A percentile compares a stretch with the other conserved stretches of the same genome.
These are phyloP conservation scores for Oedothorax gibbosus DNA, from an alignment of 1,140 invertebrate species.

Conservation along the genomic window DNA sequence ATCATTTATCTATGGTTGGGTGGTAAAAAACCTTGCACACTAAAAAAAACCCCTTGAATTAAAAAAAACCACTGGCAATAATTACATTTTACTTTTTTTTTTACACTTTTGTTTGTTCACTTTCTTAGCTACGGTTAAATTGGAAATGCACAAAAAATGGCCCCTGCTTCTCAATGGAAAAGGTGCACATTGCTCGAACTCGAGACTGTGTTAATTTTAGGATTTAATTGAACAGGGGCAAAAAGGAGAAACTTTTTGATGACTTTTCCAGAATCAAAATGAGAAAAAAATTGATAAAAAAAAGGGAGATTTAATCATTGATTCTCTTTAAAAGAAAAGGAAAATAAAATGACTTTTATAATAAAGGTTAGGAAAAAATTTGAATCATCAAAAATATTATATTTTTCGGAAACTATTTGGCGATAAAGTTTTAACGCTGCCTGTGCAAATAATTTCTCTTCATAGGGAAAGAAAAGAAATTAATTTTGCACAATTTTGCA, in stretches of 20 bases:
- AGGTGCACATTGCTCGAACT: constrained; percentile 3
- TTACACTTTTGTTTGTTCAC: neutral
- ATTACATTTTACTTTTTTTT: constrained; percentile 27
- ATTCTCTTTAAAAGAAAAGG: neutral
- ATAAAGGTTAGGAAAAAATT: neutral
- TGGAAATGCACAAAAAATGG: neutral
- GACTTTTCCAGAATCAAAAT: constrained; percentile 23
- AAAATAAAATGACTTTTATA: constrained; percentile 26
- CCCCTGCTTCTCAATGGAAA: neutral
- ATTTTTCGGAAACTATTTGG: constrained; percentile 25
- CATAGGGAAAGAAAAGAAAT: constrained; percentile 1
- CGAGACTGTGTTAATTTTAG: constrained; percentile 13
- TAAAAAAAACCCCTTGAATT: constrained; percentile 12
- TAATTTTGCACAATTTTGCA: neutral
- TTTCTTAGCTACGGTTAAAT: constrained; percentile 12
- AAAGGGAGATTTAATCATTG: constrained; percentile 35
- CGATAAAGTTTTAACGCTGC: constrained; percentile 23
- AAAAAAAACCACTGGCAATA: constrained; percentile 3
- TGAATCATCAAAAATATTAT: constrained; percentile 16
- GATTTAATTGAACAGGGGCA: constrained; percentile 34
- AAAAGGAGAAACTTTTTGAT: constrained; percentile 16
- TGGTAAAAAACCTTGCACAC: too few species aligned
- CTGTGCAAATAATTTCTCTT: constrained; percentile 28
- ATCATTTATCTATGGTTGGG: too few species aligned
- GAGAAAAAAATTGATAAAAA: constrained; percentile 1